Evolutionary conservation across 2,113 vertebrate genomes (phyloP).

Genomic region (Larimichthys crocea): DNA sequence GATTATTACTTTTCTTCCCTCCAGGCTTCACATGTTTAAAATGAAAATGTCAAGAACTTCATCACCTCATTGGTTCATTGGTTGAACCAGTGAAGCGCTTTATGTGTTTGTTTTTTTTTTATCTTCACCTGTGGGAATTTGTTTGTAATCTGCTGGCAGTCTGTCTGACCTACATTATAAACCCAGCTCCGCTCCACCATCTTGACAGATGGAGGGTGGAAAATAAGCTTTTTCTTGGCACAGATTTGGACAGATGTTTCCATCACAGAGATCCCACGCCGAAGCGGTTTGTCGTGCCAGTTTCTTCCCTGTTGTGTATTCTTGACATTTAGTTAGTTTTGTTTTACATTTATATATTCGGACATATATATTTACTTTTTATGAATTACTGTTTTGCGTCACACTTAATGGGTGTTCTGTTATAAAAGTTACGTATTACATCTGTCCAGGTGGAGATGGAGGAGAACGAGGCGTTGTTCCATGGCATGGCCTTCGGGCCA

Average conservation of each 20-base stretch:
- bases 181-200: not conserved
- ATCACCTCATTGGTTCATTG: not conserved
- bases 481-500: conserved; percentile 84
- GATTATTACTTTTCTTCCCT: not conserved
- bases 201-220: conserved; percentile 63
- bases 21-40: not conserved
- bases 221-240: conserved; percentile 61
- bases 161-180: conserved; percentile 64
- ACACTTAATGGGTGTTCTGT: not conserved
- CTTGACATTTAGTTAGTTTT: not conserved
- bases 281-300: conserved; percentile 7
- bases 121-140: conserved; percentile 28
- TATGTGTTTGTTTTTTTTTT: not conserved
- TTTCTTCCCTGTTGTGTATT: not conserved
- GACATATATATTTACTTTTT: too few relatives aligned
- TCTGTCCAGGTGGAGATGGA: conserved; percentile 81
- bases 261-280: conserved; percentile 28
- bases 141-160: conserved; percentile 47
- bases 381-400: not conserved
- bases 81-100: not conserved
- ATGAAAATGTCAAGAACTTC: conserved; percentile 10
- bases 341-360: too few relatives aligned
- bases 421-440: not conserved
- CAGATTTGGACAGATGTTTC: conserved; percentile 51
- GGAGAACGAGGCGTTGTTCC: conserved; percentile 87